A percentile compares a stretch with the other conserved stretches of the same genome.
Evolutionary conservation across 2,113 vertebrate species (phyloP).

Genomic region (Paratilapia polleni): DNA sequence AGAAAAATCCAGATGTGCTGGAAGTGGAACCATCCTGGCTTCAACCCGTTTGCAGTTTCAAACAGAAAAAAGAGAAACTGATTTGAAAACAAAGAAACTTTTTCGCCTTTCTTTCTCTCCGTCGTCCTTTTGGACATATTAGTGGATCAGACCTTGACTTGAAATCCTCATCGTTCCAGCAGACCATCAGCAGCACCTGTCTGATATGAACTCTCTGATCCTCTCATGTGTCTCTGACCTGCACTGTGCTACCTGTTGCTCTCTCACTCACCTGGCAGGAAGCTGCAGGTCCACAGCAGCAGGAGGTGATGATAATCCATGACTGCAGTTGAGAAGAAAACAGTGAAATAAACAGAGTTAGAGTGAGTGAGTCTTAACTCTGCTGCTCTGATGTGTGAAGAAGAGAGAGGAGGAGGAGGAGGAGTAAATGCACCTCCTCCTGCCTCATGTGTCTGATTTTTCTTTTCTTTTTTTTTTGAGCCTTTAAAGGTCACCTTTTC

Average conservation of each 20-base stretch:
- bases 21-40: no score
- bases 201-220: not conserved
- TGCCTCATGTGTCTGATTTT: not conserved
- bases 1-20: not conserved
- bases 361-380: conserved; percentile 23
- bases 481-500: conserved; percentile 28
- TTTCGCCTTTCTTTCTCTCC: not conserved
- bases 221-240: not conserved
- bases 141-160: not conserved
- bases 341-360: not conserved
- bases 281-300: conserved; percentile 65
- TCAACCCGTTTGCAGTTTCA: not conserved
- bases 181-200: conserved; percentile 3
- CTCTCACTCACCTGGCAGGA: conserved; percentile 66
- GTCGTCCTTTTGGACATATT: not conserved
- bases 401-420: not conserved
- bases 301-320: conserved; percentile 59
- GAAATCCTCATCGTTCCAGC: not conserved
- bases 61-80: not conserved
- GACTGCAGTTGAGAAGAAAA: not conserved
- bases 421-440: conserved; percentile 44
- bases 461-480: conserved; percentile 19
- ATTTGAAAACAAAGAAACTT: no score
- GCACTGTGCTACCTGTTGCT: not conserved
- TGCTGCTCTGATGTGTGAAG: conserved; percentile 27